Percentiles rank a stretch among this genome's conserved stretches.
These are phyloP conservation scores for Plumapathes pennacea DNA, from an alignment of 92 coral and sea anemone genomes.

Conservation along the genomic window DNA sequence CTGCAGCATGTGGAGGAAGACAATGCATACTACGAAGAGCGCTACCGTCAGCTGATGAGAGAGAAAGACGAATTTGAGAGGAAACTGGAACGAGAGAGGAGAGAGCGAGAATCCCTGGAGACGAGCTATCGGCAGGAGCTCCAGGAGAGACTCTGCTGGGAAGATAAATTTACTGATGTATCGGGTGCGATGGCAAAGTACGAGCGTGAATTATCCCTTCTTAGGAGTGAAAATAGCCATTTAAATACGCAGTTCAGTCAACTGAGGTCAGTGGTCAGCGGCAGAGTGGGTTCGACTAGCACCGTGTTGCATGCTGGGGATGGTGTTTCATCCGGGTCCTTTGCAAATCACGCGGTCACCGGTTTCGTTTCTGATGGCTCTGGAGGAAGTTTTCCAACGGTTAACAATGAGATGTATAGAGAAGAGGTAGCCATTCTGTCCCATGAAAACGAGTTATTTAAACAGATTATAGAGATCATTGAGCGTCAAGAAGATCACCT, in stretches of 20 bases:
- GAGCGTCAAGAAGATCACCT: conserved; percentile 49
- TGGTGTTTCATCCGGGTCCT: neutral
- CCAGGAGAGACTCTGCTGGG: conserved; percentile 46
- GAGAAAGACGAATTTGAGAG: conserved; percentile 75
- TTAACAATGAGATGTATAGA: conserved; percentile 16
- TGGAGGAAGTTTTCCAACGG: neutral
- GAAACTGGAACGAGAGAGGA: conserved; percentile 66
- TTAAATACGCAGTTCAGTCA: conserved; percentile 61
- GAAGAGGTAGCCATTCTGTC: conserved; percentile 67
- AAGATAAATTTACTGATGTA: conserved; percentile 48
- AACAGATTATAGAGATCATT: conserved; percentile 60
- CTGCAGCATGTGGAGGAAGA: conserved; percentile 1
- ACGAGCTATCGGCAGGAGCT: conserved; percentile 42
- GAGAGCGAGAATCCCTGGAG: conserved; percentile 60
- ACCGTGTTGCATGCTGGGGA: neutral
- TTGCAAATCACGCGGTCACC: neutral
- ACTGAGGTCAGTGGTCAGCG: conserved; percentile 50
- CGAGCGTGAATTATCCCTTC: conserved; percentile 55
- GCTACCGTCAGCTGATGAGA: conserved; percentile 49
- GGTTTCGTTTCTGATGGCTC: neutral
- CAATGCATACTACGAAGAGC: conserved; percentile 36
- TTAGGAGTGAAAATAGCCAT: conserved; percentile 60
- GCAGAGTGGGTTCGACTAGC: conserved; percentile 19
- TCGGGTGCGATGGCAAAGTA: conserved; percentile 42
- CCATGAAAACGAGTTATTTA: conserved; percentile 67